Conservation (phyloP, 2,113 vertebrate genomes). For the Calonectris borealis region DNA sequence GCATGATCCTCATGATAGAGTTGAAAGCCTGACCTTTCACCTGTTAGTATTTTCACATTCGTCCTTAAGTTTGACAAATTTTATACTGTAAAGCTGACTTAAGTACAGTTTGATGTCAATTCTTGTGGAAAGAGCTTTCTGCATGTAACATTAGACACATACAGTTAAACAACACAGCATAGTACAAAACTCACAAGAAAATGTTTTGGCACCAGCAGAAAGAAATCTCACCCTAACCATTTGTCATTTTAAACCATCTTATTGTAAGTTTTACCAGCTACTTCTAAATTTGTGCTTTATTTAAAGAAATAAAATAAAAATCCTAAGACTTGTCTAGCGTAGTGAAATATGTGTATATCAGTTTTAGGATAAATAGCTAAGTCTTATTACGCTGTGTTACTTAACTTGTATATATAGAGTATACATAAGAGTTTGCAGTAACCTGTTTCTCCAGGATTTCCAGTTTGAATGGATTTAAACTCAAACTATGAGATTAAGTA, state of each 20-base stretch:
- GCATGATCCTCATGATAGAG: conserved; percentile 49
- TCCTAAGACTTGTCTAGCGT: conserved; percentile 73
- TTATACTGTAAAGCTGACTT: conserved; percentile 70
- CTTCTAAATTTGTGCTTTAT: conserved; percentile 75
- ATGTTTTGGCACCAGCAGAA: conserved; percentile 67
- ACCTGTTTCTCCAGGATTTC: conserved; percentile 73
- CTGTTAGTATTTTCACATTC: conserved; percentile 70
- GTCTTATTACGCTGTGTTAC: conserved; percentile 74
- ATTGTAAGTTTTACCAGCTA: conserved; percentile 71
- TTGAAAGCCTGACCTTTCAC: conserved; percentile 71
- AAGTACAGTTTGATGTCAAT: conserved; percentile 70
- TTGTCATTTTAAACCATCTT: conserved; percentile 66
- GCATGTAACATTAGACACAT: conserved; percentile 57
- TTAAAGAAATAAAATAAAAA: conserved; percentile 69
- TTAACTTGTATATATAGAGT: conserved; percentile 78
- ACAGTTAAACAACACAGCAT: conserved; percentile 72
- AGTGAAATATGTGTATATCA: conserved; percentile 71
- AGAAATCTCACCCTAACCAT: conserved; percentile 69
- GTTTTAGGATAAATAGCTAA: conserved; percentile 73
- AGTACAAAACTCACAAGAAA: conserved; percentile 48
- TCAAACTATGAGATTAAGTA: conserved; percentile 68
- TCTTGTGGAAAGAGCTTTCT: conserved; percentile 77
- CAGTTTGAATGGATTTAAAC: conserved; percentile 65
- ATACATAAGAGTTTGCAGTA: conserved; percentile 76
- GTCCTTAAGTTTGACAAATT: conserved; percentile 72